These are phyloP conservation scores for Tachuris rubrigastra DNA, from an alignment of 2,113 vertebrate species.

Conservation along the genomic window DNA sequence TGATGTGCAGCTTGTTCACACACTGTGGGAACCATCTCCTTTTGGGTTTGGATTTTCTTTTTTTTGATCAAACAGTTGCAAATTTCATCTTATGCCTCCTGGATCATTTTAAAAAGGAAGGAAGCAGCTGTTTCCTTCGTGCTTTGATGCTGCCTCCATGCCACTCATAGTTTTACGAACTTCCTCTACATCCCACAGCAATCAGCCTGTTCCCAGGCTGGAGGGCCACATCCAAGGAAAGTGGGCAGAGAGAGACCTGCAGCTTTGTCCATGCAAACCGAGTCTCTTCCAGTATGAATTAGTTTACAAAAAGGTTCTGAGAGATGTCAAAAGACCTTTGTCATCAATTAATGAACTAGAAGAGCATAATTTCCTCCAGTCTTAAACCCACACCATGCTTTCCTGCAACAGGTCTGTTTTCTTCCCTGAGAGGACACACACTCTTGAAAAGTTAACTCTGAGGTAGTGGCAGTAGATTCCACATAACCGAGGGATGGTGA, in stretches of 20 bases:
- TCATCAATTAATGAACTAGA: not conserved
- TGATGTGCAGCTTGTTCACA: not conserved
- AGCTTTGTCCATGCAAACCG: not conserved
- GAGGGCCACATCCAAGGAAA: not conserved
- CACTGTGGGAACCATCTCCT: not conserved
- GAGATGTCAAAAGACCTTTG: not conserved
- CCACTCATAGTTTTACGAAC: not conserved
- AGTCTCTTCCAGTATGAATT: not conserved
- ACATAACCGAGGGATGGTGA: not conserved
- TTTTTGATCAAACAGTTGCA: not conserved
- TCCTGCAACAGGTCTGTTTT: not conserved
- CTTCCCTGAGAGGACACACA: not conserved
- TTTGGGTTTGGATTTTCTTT: not conserved
- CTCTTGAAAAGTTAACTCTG: not conserved
- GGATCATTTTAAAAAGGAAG: not conserved
- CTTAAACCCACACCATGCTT: not conserved
- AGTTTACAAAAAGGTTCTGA: not conserved
- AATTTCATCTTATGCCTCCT: not conserved
- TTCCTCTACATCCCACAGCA: rapidly evolving
- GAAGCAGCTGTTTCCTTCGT: not conserved
- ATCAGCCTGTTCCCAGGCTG: not conserved
- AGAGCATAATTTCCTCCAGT: not conserved
- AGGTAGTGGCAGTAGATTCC: not conserved
- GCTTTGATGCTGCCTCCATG: not conserved
- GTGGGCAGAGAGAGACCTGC: not conserved